Base-by-base conservation (phyloP, 2,113 vertebrate species). In the Agelaius tricolor region DNA sequence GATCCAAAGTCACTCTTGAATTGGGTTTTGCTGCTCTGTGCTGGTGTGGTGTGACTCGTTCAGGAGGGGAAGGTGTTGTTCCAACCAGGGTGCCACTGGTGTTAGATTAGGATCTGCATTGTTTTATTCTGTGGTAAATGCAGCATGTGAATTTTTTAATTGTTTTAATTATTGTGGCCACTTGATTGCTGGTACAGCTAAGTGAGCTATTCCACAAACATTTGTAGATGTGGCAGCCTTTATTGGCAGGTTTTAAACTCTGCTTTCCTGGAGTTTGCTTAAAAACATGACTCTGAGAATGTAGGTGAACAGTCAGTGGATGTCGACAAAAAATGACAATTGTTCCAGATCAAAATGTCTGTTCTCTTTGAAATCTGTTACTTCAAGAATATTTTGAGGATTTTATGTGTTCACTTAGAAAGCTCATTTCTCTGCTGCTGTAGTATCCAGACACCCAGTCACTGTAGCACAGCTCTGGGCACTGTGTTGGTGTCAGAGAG, bases 31-130 rank as follows among this genome's bases (percentile, higher is more conserved):
- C 16, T 67, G 75, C 77, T 87, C 73, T 87, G 63, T 6, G 5
- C 54, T 65, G 15, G 8, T 22, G 4, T 28, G 37, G 39, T 87
- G 84, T 49, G 84, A 37, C 57, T 52, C 23, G 41, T 19, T 91
- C 26, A 7, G 28, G 58, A 58, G 61, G 2, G 33, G 43, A 58
- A 49, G 73, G 47, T 47, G 52, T 21, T 1, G 1, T 80, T 92
- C 69, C 37, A 85, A 13, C 16, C 78, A 6, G 37, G 13, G 61
- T 81, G 9, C 43, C 37, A 0, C 41, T 10, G 0, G 7, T 76
- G 28, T 59, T 72, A 82, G 93, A 85, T 93, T 87, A 74, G 47
- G 41, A 90, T 96, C 94, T 67, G 68, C 75, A 87, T 88, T 94
- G 92, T 87, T 93, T 74, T 62, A 33, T 62, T 93, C n/a, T 26